Conservation (phyloP, 2,113 vertebrate species). For the Ciconia stormi region DNA sequence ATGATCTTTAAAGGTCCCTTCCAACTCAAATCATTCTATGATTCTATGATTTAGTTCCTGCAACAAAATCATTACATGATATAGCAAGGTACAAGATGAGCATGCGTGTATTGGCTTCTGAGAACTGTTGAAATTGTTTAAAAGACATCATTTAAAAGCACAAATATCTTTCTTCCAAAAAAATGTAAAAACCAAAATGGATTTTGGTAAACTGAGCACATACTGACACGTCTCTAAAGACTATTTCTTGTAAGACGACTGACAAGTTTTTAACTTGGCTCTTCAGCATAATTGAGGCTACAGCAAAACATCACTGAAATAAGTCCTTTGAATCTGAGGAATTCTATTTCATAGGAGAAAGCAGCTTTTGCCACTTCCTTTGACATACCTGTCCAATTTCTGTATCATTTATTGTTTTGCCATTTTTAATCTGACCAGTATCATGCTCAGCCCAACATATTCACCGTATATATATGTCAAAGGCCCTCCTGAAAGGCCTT, state of each 20-base stretch:
- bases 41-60: neutral
- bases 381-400: neutral
- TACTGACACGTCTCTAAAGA: neutral
- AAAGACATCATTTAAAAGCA: neutral
- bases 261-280: neutral
- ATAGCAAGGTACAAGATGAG: fast-evolving
- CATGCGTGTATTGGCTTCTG: neutral
- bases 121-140: neutral
- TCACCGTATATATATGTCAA: neutral
- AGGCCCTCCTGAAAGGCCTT: neutral
- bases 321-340: neutral
- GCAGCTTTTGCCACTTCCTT: neutral
- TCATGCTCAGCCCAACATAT: neutral
- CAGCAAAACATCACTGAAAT: neutral
- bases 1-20: neutral
- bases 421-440: neutral
- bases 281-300: neutral
- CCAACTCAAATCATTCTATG: neutral
- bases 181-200: neutral
- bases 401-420: neutral
- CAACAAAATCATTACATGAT: neutral
- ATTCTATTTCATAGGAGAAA: neutral
- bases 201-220: neutral
- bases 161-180: neutral
- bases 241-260: neutral